Base-by-base conservation (phyloP, 1,140 invertebrate genomes). In the Anthonomus grandis region DNA sequence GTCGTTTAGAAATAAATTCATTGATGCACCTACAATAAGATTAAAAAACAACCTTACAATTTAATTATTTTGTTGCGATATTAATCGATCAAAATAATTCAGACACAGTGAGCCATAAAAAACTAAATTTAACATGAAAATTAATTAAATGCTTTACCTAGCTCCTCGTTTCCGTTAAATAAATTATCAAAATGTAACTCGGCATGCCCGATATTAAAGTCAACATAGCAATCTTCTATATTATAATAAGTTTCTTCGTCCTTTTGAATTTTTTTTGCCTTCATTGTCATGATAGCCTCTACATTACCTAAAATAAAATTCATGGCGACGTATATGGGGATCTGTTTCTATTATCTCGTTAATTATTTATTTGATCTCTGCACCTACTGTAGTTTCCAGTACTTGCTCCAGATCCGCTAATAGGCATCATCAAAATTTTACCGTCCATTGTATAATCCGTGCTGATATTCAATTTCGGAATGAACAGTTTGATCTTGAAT, bases 161-260 rank as follows among this genome's bases (percentile, higher is more conserved):
- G 67, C 19, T 80, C 80, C 44, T 78, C 70, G 61, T 89, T 83
- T 0, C 84, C 84, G 57, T 85, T 82, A 62, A 88, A 87, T 0
- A 88, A 71, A 74, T 88, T 83, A 4, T 85, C 79, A 4, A 89
- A 71, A 47, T 83, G 71, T 46, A 87, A 76, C 4, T 74, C 73
- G 0, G 83, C 83, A 25, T 79, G 66, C 1, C 78, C 80, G 6
- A 86, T 76, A 9, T 82, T 74, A 59, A 86, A 86, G 46, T 81
- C 77, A 0, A 86, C 74, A 25, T 78, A 77, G 18, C 88, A 79
- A n/a, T 83, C 77, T 25, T 77, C 76, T 4, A 86, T 79, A 27
- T 78, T 78, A 23, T 83, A 78, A 61, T 82, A 80, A 46, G 78
- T 69, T 51, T 71, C 46, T n/a, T 65, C 60, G 60, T 79, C 66